A percentile compares a stretch with the other conserved stretches of the same genome.
Conservation (phyloP, 2,113 vertebrate species). For the Verasper variegatus region DNA sequence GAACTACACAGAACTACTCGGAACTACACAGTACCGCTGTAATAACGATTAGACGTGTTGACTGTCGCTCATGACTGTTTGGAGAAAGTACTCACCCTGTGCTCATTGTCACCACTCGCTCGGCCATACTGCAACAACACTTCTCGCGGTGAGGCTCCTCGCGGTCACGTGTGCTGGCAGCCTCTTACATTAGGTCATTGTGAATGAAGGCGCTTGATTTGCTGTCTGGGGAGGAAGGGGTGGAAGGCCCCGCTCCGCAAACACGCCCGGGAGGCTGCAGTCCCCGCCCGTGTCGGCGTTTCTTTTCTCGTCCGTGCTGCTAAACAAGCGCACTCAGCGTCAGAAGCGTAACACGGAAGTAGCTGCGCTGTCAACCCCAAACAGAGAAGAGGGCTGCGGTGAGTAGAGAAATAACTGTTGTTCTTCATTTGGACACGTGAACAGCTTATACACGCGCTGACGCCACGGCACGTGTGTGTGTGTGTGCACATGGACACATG, state of each 20-base stretch:
- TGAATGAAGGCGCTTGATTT: constrained; percentile 14
- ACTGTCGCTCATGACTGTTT: rapidly evolving
- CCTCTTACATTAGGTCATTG: rapidly evolving
- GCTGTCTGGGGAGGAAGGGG: too few relatives aligned
- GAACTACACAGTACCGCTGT: too few relatives aligned
- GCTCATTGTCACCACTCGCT: constrained; percentile 27
- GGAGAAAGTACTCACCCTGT: constrained; percentile 57
- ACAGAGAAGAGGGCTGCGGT: constrained; percentile 31
- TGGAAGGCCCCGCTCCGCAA: too few relatives aligned
- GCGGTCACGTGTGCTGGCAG: constrained; percentile 21
- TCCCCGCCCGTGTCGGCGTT: neutral
- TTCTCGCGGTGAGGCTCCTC: neutral
- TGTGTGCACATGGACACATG: neutral
- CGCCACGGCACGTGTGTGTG: too few relatives aligned
- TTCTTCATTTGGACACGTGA: neutral
- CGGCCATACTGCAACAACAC: constrained; percentile 68
- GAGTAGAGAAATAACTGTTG: neutral
- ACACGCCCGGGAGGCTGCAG: neutral
- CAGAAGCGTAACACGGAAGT: constrained; percentile 48
- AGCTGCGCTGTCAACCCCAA: neutral
- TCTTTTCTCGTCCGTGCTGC: neutral
- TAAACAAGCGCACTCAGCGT: constrained; percentile 14
- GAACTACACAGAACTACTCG: neutral
- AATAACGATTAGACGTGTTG: too few relatives aligned
- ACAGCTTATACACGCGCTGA: too few relatives aligned